phyloP scores from a whole-genome alignment of 2,113 vertebrate genomes.

The Carassius gibelio region DNA sequence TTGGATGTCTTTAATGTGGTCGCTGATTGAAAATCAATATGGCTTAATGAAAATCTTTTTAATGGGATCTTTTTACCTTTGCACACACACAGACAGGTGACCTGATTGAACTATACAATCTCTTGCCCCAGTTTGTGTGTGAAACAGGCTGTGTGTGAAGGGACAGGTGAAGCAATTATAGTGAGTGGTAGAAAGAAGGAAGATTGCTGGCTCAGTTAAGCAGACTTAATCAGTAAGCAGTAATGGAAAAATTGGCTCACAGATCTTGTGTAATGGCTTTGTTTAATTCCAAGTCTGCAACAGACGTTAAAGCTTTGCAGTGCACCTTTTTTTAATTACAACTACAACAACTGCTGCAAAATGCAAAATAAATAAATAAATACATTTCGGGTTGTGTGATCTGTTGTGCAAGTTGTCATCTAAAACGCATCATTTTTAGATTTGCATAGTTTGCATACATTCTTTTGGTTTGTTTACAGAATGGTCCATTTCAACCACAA shows the following conservation, averaged over 20 bases:
- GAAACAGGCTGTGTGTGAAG: not conserved
- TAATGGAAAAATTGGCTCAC: conserved; percentile 29
- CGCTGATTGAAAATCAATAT: conserved; percentile 1
- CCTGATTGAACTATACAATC: conserved; percentile 44
- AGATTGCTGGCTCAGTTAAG: conserved; percentile 2
- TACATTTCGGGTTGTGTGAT: not conserved
- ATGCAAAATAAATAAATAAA: no score
- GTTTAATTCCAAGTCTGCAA: not conserved
- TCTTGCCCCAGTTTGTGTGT: not conserved
- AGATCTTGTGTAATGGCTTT: not conserved
- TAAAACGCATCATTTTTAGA: conserved; percentile 9
- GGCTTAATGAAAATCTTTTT: conserved; percentile 50
- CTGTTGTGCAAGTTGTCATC: not conserved
- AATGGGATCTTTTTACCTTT: conserved; percentile 59
- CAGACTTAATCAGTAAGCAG: not conserved
- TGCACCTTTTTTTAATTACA: conserved; percentile 4
- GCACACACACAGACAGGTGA: conserved; percentile 38
- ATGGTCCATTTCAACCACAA: conserved; percentile 39
- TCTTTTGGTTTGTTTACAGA: conserved; percentile 18
- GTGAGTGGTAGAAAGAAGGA: not conserved
- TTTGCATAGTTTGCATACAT: not conserved
- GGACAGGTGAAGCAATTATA: conserved; percentile 43
- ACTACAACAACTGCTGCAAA: not conserved
- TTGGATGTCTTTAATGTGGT: not conserved
- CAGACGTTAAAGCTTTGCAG: not conserved